phyloP scores from a whole-genome alignment of 2,888 invertebrate genomes.

The Pachliopta kotzebuea region DNA sequence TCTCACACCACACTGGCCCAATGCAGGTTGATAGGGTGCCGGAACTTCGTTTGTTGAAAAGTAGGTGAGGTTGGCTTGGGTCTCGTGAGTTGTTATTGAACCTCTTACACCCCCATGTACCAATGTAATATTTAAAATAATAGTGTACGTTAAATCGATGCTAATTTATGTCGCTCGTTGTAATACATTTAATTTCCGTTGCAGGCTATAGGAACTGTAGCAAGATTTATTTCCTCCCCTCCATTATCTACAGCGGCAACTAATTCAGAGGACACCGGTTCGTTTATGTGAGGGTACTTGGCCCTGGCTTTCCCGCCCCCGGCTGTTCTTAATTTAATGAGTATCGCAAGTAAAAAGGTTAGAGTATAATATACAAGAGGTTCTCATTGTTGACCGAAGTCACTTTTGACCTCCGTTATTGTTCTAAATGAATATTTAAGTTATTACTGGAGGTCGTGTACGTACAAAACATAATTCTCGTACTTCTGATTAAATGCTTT shows the following conservation, averaged over 20 bases:
- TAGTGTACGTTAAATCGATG: too few species aligned
- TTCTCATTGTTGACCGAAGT: conserved; percentile 3
- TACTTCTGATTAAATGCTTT: too few species aligned
- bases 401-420: not conserved
- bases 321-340: conserved; percentile 20
- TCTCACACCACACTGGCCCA: too few species aligned
- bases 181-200: not conserved
- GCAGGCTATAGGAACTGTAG: not conserved
- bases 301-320: conserved; percentile 4
- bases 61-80: too few species aligned
- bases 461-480: too few species aligned
- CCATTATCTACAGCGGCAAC: conserved; percentile 16
- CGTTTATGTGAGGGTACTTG: not conserved
- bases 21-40: too few species aligned
- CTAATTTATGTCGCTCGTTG: not conserved
- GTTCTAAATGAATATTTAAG: not conserved
- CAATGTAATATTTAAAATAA: too few species aligned
- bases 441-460: too few species aligned
- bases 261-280: conserved; percentile 18
- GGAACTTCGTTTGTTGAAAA: too few species aligned
- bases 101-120: too few species aligned
- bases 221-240: conserved; percentile 6
- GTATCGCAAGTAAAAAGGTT: conserved; percentile 18
- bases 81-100: too few species aligned
- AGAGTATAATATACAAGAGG: conserved; percentile 11